phyloP scores from a whole-genome alignment of 2,888 invertebrate genomes.

The Leptothorax acervorum region DNA sequence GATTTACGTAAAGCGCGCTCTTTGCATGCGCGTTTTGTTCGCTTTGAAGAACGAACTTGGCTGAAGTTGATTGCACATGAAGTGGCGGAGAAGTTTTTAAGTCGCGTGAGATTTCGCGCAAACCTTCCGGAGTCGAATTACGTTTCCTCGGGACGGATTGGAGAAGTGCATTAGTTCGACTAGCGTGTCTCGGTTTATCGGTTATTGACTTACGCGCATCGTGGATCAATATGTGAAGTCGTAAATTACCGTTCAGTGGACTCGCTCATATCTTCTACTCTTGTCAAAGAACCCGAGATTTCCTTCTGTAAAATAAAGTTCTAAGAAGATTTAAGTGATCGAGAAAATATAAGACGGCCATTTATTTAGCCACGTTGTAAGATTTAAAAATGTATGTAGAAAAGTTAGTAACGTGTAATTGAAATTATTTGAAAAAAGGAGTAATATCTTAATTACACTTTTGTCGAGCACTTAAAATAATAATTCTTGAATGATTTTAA shows the following conservation, averaged over 20 bases:
- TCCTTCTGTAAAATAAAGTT: constrained; percentile 3
- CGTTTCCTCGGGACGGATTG: constrained; percentile 36
- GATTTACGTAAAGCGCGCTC: constrained; percentile 25
- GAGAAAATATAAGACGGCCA: not conserved
- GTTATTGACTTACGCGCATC: constrained; percentile 37
- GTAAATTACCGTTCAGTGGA: constrained; percentile 26
- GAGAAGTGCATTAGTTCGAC: constrained; percentile 42
- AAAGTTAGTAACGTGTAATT: not conserved
- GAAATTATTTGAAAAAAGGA: not conserved
- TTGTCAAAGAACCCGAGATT: not conserved
- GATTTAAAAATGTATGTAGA: not conserved
- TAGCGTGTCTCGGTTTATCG: constrained; percentile 32
- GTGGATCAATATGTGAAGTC: constrained; percentile 13
- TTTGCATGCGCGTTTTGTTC: constrained; percentile 37
- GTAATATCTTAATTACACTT: not conserved
- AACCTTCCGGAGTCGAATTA: constrained; percentile 26
- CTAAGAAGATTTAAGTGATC: not conserved
- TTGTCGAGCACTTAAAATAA: not conserved
- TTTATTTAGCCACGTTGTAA: not conserved
- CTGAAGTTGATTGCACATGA: constrained; percentile 36
- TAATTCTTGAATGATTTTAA: not conserved
- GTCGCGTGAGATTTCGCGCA: constrained; percentile 47
- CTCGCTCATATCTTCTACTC: not conserved
- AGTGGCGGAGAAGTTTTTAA: constrained; percentile 41
- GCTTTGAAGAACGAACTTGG: constrained; percentile 39